Base-by-base conservation (phyloP, 2,797 vertebrate species). In the Clarias pachynema region DNA sequence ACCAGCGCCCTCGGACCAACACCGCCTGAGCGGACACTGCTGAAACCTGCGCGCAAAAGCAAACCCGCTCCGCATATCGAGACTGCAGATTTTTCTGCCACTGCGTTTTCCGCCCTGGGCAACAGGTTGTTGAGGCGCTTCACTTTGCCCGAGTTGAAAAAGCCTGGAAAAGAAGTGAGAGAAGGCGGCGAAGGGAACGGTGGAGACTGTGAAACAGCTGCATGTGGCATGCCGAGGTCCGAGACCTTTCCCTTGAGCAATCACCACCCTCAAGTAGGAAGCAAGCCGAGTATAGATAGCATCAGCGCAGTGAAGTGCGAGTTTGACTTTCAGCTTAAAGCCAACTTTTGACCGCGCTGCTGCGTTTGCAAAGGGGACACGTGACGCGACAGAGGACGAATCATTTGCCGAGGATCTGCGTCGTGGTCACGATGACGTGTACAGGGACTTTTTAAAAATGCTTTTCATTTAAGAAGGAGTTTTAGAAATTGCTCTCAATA, bases 261-360 rank as follows among this genome's bases (percentile, higher is more conserved):
- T 0, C 88, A 78, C 16, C 95, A 95, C 53, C 91, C 92, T 5
- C 91, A 91, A 88, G 91, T 95, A 66, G 92, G 86, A 70, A 94
- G 92, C 53, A 94, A 94, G 82, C 89, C 91, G 77, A 95, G 95
- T 89, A 90, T 95, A 69, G 94, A 95, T 89, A 95, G 94, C 90
- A 95, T 96, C 90, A 95, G 93, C 88, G 94, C 93, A 16, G 94
- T 96, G 14, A 94, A 93, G 75, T 96, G 95, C 83, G 95, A 95
- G 86, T 95, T 95, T 91, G 94, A 95, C 89, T 92, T 93, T 87
- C 92, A 91, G 5, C 57, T 86, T 70, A 91, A 86, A 89, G 81
- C 79, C 4, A 70, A 34, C 31, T 63, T 84, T 63, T 80, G 83
- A 88, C 18, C 10, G 37, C 5, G 70, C 44, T 37, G 79, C 70